These are phyloP conservation scores for Bradypodion pumilum DNA, from an alignment of 2,797 vertebrate species.

Conservation along the genomic window DNA sequence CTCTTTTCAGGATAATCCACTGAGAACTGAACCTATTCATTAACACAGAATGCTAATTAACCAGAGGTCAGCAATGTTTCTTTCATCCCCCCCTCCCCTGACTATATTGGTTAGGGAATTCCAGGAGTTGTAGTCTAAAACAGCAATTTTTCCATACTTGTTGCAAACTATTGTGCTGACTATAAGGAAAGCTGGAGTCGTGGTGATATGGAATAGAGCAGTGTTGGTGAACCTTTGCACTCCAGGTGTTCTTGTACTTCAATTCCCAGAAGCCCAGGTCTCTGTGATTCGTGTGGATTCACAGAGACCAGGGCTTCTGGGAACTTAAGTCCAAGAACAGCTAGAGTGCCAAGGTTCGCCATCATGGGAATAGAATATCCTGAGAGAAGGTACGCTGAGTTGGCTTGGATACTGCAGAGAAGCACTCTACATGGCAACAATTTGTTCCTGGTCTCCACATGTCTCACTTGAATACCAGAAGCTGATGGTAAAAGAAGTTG, in stretches of 20 bases:
- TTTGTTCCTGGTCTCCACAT: not conserved
- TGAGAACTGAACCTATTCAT: not conserved
- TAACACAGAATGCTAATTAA: not conserved
- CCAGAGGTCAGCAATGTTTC: no score
- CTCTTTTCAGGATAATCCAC: not conserved
- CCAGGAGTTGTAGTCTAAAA: no score
- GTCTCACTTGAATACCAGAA: not conserved
- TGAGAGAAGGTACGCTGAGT: not conserved
- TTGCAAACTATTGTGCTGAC: not conserved
- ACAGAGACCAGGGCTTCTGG: no score
- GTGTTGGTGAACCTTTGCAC: no score
- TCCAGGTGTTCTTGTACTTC: no score
- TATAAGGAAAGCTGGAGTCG: not conserved
- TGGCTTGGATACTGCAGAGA: not conserved
- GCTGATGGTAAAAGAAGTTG: not conserved
- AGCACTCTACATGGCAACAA: not conserved
- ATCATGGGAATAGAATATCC: not conserved
- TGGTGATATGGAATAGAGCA: not conserved
- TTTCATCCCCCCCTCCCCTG: no score
- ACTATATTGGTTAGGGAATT: no score
- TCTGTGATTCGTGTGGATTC: no score
- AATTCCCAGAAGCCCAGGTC: no score
- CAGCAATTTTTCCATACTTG: no score
- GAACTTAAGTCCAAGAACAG: no score
- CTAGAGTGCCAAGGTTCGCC: no score